These are phyloP conservation scores for Castor canadensis DNA, from an alignment of 2,113 vertebrate species.

Conservation along the genomic window DNA sequence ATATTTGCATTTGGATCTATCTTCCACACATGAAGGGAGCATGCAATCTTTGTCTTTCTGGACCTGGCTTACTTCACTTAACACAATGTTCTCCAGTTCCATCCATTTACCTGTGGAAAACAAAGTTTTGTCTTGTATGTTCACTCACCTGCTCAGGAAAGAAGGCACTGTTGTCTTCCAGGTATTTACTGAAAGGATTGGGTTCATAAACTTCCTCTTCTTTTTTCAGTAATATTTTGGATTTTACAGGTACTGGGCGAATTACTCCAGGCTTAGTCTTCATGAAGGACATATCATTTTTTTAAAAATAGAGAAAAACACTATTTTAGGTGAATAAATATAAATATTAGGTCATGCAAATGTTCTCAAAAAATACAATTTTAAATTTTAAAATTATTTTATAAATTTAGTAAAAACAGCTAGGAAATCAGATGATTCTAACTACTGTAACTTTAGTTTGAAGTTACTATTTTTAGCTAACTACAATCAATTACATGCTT, in stretches of 20 bases:
- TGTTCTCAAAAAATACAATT: background rate
- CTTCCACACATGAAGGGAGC: no score
- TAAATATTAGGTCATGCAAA: background rate
- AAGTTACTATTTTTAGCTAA: background rate
- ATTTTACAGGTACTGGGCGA: constrained; percentile 87
- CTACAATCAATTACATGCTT: background rate
- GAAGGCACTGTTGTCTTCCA: constrained; percentile 79
- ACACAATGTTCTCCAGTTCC: no score
- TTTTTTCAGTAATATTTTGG: constrained; percentile 82
- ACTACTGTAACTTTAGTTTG: background rate
- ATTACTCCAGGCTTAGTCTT: constrained; percentile 95
- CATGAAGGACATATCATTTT: constrained; percentile 20
- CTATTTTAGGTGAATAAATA: constrained; percentile 40
- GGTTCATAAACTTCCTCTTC: constrained; percentile 85
- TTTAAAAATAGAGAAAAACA: constrained; percentile 49
- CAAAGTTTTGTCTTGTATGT: no score
- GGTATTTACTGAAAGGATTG: constrained; percentile 88
- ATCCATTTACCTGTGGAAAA: no score
- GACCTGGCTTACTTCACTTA: no score
- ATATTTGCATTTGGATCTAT: no score
- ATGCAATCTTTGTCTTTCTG: no score
- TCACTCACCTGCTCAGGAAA: constrained; percentile 85
- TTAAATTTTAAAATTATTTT: background rate
- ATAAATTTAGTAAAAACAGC: constrained; percentile 35
- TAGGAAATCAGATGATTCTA: background rate